Evolutionary conservation across 2,113 vertebrate genomes (phyloP).

Genomic region (Cephalopholis sonnerati): DNA sequence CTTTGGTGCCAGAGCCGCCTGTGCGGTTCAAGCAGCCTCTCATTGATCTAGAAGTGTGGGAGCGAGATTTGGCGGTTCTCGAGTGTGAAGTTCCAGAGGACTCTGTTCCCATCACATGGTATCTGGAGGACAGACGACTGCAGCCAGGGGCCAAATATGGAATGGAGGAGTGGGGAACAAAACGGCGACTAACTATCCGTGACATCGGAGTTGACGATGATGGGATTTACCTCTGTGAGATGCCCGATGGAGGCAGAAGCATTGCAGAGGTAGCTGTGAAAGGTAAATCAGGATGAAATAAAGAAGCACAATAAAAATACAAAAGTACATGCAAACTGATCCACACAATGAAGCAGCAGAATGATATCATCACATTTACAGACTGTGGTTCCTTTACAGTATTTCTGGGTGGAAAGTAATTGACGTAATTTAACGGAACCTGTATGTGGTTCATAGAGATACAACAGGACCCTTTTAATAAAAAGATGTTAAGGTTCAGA

Average conservation of each 20-base stretch:
- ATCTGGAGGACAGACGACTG: slow-evolving; percentile 93
- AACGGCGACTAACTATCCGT: slow-evolving; percentile 92
- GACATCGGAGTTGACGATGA: slow-evolving; percentile 93
- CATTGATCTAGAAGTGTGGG: slow-evolving; percentile 92
- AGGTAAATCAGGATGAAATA: slow-evolving; percentile 83
- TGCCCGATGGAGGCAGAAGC: slow-evolving; percentile 94
- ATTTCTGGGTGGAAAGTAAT: no score
- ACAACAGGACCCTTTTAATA: not conserved
- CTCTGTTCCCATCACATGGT: slow-evolving; percentile 94
- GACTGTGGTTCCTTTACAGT: not conserved
- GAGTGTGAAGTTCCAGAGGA: slow-evolving; percentile 97
- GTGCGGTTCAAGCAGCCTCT: slow-evolving; percentile 92
- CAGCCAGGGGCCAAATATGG: slow-evolving; percentile 95
- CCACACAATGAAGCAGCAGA: no score
- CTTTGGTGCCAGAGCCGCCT: slow-evolving; percentile 87
- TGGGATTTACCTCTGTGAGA: slow-evolving; percentile 97
- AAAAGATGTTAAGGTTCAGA: not conserved
- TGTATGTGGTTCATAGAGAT: not conserved
- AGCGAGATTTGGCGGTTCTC: slow-evolving; percentile 91
- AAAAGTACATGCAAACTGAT: no score
- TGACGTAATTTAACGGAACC: not conserved
- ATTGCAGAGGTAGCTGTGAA: slow-evolving; percentile 95
- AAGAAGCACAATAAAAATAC: not conserved
- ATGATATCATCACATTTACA: no score
- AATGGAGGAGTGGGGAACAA: slow-evolving; percentile 93